These are phyloP conservation scores for Ptychoptera albimana DNA, from an alignment of 2,888 invertebrate species.

Conservation along the genomic window DNA sequence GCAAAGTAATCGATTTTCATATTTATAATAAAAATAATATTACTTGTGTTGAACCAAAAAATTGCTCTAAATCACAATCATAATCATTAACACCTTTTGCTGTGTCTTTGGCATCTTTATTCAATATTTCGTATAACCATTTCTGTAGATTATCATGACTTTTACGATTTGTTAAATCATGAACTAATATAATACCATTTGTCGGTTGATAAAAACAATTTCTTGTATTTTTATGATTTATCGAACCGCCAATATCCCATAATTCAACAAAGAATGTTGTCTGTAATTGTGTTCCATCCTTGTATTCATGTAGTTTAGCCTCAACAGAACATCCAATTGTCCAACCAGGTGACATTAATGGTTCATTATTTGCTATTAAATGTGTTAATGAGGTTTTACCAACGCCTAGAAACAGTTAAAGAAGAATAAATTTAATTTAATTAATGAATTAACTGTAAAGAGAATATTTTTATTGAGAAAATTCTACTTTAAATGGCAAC, in stretches of 20 bases:
- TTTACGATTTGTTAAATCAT: conserved; percentile 91
- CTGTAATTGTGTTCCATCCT: conserved; percentile 84
- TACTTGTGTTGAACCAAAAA: conserved; percentile 64
- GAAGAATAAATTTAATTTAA: too few species aligned
- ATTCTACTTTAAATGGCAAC: too few species aligned
- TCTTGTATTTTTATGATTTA: conserved; percentile 83
- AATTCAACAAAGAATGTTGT: conserved; percentile 85
- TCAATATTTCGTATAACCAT: conserved; percentile 84
- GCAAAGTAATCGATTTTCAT: not conserved
- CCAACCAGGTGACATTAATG: conserved; percentile 77
- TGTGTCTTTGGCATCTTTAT: conserved; percentile 43
- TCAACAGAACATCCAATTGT: conserved; percentile 94
- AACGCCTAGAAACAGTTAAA: conserved; percentile 62
- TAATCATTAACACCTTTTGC: conserved; percentile 16
- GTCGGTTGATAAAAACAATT: conserved; percentile 87
- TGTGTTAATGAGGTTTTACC: conserved; percentile 94
- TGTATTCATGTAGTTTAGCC: conserved; percentile 87
- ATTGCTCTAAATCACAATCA: conserved; percentile 73
- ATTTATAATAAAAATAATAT: not conserved
- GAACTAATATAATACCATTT: conserved; percentile 91
- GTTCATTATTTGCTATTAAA: conserved; percentile 75
- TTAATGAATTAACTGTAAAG: not conserved
- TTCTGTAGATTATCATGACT: conserved; percentile 85
- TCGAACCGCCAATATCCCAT: conserved; percentile 95
- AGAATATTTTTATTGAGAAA: too few species aligned